phyloP scores from a whole-genome alignment of 2,888 invertebrate species.

The Pristionchus mayeri region DNA sequence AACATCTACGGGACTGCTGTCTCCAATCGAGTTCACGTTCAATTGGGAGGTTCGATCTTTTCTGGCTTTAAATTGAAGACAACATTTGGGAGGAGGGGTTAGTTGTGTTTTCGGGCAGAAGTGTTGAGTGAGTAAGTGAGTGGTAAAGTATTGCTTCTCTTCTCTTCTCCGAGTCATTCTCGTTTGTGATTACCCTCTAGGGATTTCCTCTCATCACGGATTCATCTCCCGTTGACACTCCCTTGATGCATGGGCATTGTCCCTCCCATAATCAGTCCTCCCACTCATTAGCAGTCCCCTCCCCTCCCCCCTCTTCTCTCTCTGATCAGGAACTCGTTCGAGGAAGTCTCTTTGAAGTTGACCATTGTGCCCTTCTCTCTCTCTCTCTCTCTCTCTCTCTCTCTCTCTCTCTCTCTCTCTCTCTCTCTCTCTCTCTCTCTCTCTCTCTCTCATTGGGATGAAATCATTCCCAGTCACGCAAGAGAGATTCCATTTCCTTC shows the following conservation, averaged over 20 bases:
- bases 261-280: not conserved
- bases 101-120: not conserved
- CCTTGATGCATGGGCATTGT: constrained; percentile 27
- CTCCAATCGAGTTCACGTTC: constrained; percentile 93
- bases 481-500: constrained; percentile 4
- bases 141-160: not conserved
- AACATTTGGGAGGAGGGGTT: not conserved
- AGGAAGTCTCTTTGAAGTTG: not conserved
- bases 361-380: not conserved
- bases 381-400: constrained; percentile 42
- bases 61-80: not conserved
- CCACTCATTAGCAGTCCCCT: not conserved
- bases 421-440: not conserved
- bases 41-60: constrained; percentile 82
- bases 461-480: constrained; percentile 11
- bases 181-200: not conserved
- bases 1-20: constrained; percentile 82
- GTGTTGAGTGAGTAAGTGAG: not conserved
- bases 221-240: constrained; percentile 35
- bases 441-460: not conserved
- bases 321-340: not conserved
- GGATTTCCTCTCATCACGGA: constrained; percentile 35
- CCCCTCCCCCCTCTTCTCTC: not conserved
- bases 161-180: not conserved
- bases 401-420: constrained; percentile 13